These are phyloP conservation scores for Selene dorsalis DNA, from an alignment of 2,797 vertebrate genomes.

Conservation along the genomic window DNA sequence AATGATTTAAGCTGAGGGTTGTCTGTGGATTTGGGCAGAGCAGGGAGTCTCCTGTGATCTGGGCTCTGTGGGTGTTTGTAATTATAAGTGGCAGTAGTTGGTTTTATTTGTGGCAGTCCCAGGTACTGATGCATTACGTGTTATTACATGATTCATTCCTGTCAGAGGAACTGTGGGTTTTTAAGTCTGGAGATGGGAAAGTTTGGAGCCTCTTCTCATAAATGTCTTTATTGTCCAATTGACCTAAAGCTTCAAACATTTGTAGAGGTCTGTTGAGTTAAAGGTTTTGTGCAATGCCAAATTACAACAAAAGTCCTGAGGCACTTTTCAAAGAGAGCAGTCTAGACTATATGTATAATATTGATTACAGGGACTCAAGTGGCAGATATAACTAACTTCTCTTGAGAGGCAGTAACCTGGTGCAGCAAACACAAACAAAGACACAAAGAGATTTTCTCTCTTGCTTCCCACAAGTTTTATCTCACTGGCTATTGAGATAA, in stretches of 20 bases:
- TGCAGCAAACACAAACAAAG: not conserved
- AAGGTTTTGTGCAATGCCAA: not conserved
- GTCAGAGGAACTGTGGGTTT: constrained; percentile 38
- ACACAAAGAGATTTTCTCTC: constrained; percentile 4
- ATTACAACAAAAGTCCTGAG: too few species aligned
- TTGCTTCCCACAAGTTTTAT: not conserved
- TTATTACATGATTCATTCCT: constrained; percentile 54
- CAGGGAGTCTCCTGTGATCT: constrained; percentile 61
- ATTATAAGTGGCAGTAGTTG: constrained; percentile 58
- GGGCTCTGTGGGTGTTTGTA: constrained; percentile 66
- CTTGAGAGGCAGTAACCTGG: too few species aligned
- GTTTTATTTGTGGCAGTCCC: constrained; percentile 52
- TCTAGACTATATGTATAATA: too few species aligned
- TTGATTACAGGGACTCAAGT: too few species aligned
- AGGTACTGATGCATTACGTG: constrained; percentile 47
- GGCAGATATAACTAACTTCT: too few species aligned
- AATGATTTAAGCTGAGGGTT: constrained; percentile 42
- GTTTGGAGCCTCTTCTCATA: constrained; percentile 53
- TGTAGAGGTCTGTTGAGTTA: constrained; percentile 16
- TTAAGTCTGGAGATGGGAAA: constrained; percentile 41
- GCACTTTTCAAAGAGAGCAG: too few species aligned
- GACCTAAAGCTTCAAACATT: constrained; percentile 11
- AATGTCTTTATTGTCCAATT: constrained; percentile 30
- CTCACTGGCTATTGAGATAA: not conserved
- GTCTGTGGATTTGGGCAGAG: constrained; percentile 57